Conservation (phyloP, 2,888 invertebrate species). For the Drosophila lutescens region DNA sequence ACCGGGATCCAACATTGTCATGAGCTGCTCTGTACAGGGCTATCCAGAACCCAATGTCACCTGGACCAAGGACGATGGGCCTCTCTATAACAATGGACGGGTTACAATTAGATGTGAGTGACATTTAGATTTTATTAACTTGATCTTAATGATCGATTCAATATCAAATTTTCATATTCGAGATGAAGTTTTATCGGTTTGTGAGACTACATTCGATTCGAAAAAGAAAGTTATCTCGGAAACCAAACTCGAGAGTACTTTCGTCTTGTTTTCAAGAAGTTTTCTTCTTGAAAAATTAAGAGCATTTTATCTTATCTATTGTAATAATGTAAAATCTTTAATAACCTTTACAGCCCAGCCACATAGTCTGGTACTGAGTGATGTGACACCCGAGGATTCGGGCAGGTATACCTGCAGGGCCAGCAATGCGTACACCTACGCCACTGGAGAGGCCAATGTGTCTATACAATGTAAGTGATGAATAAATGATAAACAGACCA, state of each 20-base stretch:
- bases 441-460: conserved; percentile 88
- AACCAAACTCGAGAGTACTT: too few species aligned
- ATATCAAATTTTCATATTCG: too few species aligned
- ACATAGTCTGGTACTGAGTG: conserved; percentile 88
- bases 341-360: conserved; percentile 85
- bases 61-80: conserved; percentile 92
- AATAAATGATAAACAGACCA: neutral
- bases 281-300: too few species aligned
- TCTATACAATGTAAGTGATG: conserved; percentile 89
- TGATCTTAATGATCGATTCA: too few species aligned
- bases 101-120: conserved; percentile 88
- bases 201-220: too few species aligned
- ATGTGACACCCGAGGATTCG: conserved; percentile 88
- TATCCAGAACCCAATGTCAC: conserved; percentile 90
- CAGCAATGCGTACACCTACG: conserved; percentile 89
- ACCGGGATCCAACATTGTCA: conserved; percentile 88
- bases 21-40: conserved; percentile 91
- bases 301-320: too few species aligned
- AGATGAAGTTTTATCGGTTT: too few species aligned
- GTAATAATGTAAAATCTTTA: too few species aligned
- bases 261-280: too few species aligned
- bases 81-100: conserved; percentile 86
- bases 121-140: too few species aligned
- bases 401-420: conserved; percentile 94
- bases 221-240: too few species aligned